These are phyloP conservation scores for Cephus rjabovi DNA, from an alignment of 2,888 invertebrate genomes.

Conservation along the genomic window DNA sequence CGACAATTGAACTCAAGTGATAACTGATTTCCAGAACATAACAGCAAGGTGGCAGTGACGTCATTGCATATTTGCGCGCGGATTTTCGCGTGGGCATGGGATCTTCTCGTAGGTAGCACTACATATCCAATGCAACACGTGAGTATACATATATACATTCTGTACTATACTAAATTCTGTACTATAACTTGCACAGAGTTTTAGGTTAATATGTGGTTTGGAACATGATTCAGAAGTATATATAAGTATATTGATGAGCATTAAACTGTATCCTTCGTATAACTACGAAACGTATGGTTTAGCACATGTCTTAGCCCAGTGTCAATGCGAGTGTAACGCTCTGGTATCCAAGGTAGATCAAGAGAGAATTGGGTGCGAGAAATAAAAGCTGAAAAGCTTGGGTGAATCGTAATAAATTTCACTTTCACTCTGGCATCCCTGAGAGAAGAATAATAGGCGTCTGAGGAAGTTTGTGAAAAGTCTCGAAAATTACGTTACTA, in stretches of 20 bases:
- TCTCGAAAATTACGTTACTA: neutral
- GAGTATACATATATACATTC: constrained; percentile 33
- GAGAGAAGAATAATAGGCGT: neutral
- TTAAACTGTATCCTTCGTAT: neutral
- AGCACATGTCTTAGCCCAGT: neutral
- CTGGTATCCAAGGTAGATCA: neutral
- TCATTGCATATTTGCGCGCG: constrained; percentile 54
- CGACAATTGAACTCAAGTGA: neutral
- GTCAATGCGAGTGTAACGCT: neutral
- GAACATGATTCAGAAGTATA: neutral
- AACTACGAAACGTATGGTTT: neutral
- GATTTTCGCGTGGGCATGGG: constrained; percentile 58
- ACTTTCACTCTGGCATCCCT: neutral
- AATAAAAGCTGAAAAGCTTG: neutral
- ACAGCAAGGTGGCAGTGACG: neutral
- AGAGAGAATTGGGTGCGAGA: neutral
- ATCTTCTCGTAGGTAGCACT: constrained; percentile 51
- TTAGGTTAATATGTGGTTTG: neutral
- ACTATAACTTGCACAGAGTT: neutral
- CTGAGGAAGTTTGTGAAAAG: neutral
- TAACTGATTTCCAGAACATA: neutral
- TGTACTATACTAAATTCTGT: neutral
- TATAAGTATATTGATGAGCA: neutral
- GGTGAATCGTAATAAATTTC: neutral
- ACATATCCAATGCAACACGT: constrained; percentile 55